Base-by-base conservation (phyloP, 2,888 invertebrate genomes). In the Sminthurinus aureus region DNA sequence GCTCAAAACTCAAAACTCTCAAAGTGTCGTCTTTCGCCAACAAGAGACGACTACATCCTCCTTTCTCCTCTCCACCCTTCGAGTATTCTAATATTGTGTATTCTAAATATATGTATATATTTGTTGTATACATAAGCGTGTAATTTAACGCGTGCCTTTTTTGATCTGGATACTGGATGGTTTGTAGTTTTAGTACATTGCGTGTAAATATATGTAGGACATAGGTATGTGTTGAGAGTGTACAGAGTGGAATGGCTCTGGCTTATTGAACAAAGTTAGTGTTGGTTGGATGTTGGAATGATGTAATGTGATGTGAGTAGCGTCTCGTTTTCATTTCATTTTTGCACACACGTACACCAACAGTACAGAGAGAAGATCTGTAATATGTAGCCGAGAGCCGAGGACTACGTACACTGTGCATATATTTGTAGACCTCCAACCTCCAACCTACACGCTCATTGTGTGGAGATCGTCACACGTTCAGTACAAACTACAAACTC, bases 221-320 rank as follows among this genome's bases (percentile, higher is more conserved):
- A 26, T 38, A 74, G 24, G 38, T 50, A 58, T 24, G 77, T 77
- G 52, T 77, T 67, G 0, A 4, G 64, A 18, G 64, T 1, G 9
- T 64, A 9, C 4, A n/a, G 67, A 67, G 6, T 66, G 66, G 66
- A 67, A 67, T 66, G 66, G 12, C 26, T 64, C 38, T 66, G 22
- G 64, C 18, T 78, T 78, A 78, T 66, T 78, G 26, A 26, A 58
- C 66, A 78, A 24, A 78, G 26, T 78, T 78, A 26, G 66, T 78
- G 75, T 51, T 51, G 50, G 58, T 15, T 58, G 58, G 13, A 38
- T 38, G 38, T 38, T 38, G 38, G 38, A 38, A 38, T 6, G 38
- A 38, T 38, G 38, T 38, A 6, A 38, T 38, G 38, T 38, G 38
- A 38, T 38, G 38, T 38, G 38, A 38, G 38, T 38, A 38, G 38